These are phyloP conservation scores for Galendromus occidentalis DNA, from an alignment of 1,140 invertebrate genomes.

Conservation along the genomic window DNA sequence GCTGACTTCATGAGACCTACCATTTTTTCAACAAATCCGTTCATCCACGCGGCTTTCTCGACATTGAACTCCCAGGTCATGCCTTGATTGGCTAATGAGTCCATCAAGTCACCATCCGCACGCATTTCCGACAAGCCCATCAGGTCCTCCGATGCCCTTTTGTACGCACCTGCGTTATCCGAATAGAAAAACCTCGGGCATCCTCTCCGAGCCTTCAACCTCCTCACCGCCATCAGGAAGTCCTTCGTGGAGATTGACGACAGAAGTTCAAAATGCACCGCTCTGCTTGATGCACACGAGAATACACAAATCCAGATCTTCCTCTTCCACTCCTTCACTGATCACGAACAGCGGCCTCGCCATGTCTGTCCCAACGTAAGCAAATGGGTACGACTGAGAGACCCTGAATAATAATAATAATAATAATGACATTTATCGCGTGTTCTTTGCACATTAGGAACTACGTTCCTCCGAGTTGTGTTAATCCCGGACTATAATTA, in stretches of 20 bases:
- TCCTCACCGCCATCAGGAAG: constrained; percentile 10
- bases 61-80: constrained; percentile 13
- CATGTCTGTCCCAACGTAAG: too few relatives aligned
- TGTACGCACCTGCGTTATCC: constrained; percentile 11
- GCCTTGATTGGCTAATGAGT: not conserved
- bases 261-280: constrained; percentile 11
- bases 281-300: constrained; percentile 8
- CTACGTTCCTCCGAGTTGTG: too few relatives aligned
- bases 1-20: not conserved
- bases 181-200: not conserved
- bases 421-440: too few relatives aligned
- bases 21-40: constrained; percentile 11
- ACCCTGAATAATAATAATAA: too few relatives aligned
- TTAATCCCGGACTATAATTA: too few relatives aligned
- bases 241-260: not conserved
- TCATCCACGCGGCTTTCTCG: not conserved
- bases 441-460: too few relatives aligned
- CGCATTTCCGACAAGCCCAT: not conserved
- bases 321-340: not conserved
- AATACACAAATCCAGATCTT: constrained; percentile 2
- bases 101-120: not conserved
- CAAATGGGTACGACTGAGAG: too few relatives aligned
- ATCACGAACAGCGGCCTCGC: too few relatives aligned
- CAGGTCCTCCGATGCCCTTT: not conserved
- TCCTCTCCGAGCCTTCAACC: constrained; percentile 6